These are phyloP conservation scores for Merops nubicus DNA, from an alignment of 2,113 vertebrate species.

Conservation along the genomic window DNA sequence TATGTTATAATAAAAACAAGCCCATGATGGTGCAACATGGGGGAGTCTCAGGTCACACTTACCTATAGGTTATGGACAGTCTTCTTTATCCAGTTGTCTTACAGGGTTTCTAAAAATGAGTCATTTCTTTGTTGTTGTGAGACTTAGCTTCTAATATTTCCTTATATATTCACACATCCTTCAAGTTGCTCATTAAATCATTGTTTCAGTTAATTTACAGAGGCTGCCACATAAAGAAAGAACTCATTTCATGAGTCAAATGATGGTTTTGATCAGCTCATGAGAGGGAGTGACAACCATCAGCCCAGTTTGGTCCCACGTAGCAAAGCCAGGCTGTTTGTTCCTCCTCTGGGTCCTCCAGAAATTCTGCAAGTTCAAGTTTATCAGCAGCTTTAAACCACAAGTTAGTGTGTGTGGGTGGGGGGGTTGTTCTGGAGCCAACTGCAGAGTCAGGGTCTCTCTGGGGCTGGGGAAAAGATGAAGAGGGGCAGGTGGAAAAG, in stretches of 20 bases:
- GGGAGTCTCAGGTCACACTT: not conserved
- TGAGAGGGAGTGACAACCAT: not conserved
- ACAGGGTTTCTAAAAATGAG: not conserved
- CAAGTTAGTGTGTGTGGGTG: too few relatives aligned
- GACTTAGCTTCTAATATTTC: not conserved
- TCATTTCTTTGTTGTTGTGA: not conserved
- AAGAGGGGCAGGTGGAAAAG: not conserved
- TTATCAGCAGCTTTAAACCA: not conserved
- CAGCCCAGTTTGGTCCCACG: rapidly evolving
- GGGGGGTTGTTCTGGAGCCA: not conserved
- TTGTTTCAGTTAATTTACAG: not conserved
- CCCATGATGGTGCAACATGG: not conserved
- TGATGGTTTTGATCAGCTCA: not conserved
- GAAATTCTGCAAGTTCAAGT: not conserved
- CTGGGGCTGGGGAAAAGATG: not conserved
- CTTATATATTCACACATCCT: not conserved
- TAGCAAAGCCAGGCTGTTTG: rapidly evolving
- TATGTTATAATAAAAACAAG: not conserved
- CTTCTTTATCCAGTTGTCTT: not conserved
- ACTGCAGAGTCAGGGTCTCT: rapidly evolving
- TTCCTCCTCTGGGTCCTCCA: not conserved
- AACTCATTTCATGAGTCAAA: not conserved
- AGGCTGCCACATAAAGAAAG: not conserved
- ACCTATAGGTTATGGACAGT: not conserved
- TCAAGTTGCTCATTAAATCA: not conserved